A percentile compares a stretch with the other conserved stretches of the same genome.
Evolutionary conservation across 2,797 vertebrate genomes (phyloP).

Genomic region (Balearica regulorum): DNA sequence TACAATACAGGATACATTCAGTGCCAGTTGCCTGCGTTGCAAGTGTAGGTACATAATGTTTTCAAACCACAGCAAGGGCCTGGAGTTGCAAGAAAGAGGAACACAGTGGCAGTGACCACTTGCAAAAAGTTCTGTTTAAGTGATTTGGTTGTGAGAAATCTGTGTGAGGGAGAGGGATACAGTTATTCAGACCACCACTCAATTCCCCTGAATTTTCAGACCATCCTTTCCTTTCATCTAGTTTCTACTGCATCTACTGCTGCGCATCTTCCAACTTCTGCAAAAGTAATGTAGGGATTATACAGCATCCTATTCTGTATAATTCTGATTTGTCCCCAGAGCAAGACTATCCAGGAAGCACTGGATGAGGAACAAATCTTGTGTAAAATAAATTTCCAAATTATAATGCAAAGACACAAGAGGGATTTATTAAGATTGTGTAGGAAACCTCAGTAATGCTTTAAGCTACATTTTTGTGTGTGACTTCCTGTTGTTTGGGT

Average conservation of each 20-base stretch:
- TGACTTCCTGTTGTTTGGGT: background rate
- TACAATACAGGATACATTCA: background rate
- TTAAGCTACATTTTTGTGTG: background rate
- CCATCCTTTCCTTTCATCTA: background rate
- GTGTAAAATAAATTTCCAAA: background rate
- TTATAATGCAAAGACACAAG: background rate
- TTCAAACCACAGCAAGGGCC: background rate
- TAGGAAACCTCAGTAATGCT: background rate
- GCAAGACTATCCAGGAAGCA: background rate
- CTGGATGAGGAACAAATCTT: background rate
- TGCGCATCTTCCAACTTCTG: background rate
- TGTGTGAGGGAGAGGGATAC: rapidly evolving
- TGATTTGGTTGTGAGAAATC: background rate
- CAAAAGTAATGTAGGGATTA: background rate
- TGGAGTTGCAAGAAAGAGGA: background rate
- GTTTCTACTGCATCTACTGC: background rate
- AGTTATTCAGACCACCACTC: background rate
- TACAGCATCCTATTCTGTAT: background rate
- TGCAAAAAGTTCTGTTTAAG: background rate
- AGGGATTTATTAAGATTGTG: background rate
- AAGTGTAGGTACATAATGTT: background rate
- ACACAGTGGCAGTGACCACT: background rate
- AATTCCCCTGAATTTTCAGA: background rate
- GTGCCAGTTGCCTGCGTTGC: background rate
- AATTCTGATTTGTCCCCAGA: background rate